Base-by-base conservation (phyloP, 2,797 vertebrate species). In the Pseudochirops cupreus region DNA sequence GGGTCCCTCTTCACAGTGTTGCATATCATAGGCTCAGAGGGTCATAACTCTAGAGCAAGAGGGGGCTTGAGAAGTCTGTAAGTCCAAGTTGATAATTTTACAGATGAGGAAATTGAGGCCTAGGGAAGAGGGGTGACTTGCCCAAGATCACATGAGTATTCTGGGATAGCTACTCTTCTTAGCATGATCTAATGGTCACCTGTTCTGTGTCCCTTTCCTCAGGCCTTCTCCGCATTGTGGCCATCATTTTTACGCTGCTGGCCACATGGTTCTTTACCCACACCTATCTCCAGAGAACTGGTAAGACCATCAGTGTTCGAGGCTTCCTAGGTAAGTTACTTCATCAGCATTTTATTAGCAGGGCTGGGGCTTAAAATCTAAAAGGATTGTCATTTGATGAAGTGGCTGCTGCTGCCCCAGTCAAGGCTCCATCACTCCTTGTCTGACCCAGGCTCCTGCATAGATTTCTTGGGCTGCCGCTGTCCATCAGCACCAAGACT, bases 251-350 rank as follows among this genome's bases (percentile, higher is more conserved):
- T 58, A 96, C n/a, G 0, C 87, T 99, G 94, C 92, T 97, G n/a
- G 52, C 96, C 56, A 96, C 59, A 0, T 99, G 98, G 98, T 5
- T 98, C 93, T 54, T 98, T 31, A 0, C 96, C 16, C 96, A 95
- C 50, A 96, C 0, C 0, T 98, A 97, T 55, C 55, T 95, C 1
- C n/a, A 82, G 10, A 56, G 3, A 24, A 74, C 29, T 14, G 21
- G 93, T 93, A 98, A 94, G 94, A 52, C 33, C 59, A 1, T 98
- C 92, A 98, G 93, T 92, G 82, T 98, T 95, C 97, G 98, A 0
- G 98, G 97, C 92, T 98, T 98, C 98, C 87, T 98, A 0, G 97
- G 99, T 99, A 96, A 98, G 99, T 97, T 62, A 0, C 31, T 87
- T 58, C n/a, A 0, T 14, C 56, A 82, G 10, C 52, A 16, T 87